A percentile compares a stretch with the other conserved stretches of the same genome.
phyloP scores from a whole-genome alignment of 2,797 vertebrate species.

The Esox lucius region DNA sequence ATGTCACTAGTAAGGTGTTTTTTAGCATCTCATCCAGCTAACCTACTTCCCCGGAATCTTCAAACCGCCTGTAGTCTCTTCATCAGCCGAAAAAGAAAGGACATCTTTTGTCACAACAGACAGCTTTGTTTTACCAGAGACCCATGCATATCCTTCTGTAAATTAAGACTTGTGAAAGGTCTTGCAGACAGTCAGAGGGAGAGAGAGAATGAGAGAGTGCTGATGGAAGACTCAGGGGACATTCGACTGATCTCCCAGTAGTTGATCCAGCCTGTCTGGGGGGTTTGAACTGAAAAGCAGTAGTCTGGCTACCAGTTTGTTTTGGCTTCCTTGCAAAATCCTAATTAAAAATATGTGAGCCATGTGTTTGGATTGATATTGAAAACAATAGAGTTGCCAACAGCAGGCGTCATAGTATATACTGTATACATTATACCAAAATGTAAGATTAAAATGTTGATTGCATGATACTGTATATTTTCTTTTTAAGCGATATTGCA shows the following conservation, averaged over 20 bases:
- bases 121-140: neutral
- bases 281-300: neutral
- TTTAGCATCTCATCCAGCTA: neutral
- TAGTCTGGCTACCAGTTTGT: neutral
- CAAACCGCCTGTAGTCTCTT: neutral
- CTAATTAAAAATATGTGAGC: neutral
- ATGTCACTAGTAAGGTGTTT: neutral
- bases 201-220: neutral
- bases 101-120: constrained; percentile 5
- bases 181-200: neutral
- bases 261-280: neutral
- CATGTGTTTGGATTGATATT: neutral
- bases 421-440: neutral
- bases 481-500: too few species aligned
- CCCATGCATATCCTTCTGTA: constrained; percentile 6
- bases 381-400: neutral
- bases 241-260: neutral
- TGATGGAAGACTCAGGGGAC: neutral
- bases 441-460: too few species aligned
- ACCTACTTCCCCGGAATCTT: neutral
- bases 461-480: too few species aligned
- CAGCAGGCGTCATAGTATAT: neutral
- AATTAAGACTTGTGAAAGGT: constrained; percentile 1
- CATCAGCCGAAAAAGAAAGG: constrained; percentile 3
- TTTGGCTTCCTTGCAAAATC: neutral